A percentile compares a stretch with the other conserved stretches of the same genome.
phyloP scores from a whole-genome alignment of 2,888 invertebrate species.

The Synergus gifuensis region DNA sequence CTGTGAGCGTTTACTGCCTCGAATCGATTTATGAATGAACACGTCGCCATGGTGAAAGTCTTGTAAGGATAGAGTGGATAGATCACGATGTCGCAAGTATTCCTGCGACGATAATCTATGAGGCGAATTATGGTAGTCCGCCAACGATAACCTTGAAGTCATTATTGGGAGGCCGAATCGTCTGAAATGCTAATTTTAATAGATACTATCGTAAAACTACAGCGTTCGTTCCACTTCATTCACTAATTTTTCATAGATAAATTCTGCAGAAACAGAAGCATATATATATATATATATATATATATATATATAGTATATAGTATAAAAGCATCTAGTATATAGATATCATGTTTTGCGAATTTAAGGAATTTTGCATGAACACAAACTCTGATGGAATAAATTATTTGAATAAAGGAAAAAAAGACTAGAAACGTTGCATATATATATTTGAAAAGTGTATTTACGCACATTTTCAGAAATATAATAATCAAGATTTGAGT shows the following conservation, averaged over 20 bases:
- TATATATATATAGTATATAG: too few species aligned
- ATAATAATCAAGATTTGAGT: background rate
- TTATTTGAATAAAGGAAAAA: too few species aligned
- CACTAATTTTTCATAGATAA: too few species aligned
- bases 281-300: too few species aligned
- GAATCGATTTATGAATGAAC: conserved; percentile 74
- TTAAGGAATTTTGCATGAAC: too few species aligned
- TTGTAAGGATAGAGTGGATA: conserved; percentile 47
- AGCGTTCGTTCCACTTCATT: background rate
- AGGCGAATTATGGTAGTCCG: conserved; percentile 64
- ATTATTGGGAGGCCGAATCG: conserved; percentile 53
- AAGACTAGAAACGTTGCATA: too few species aligned
- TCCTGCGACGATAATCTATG: conserved; percentile 63
- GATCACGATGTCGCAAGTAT: conserved; percentile 63
- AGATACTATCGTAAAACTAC: background rate
- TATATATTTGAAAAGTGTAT: background rate
- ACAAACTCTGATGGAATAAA: too few species aligned
- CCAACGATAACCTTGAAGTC: conserved; percentile 64
- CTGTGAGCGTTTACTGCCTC: conserved; percentile 41
- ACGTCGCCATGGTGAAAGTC: conserved; percentile 70
- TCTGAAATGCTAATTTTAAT: background rate
- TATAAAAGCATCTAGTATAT: too few species aligned
- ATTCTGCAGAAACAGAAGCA: too few species aligned
- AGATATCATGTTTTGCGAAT: too few species aligned
- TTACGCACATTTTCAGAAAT: background rate